phyloP scores from a whole-genome alignment of 2,888 invertebrate species.

The Monochamus alternatus region DNA sequence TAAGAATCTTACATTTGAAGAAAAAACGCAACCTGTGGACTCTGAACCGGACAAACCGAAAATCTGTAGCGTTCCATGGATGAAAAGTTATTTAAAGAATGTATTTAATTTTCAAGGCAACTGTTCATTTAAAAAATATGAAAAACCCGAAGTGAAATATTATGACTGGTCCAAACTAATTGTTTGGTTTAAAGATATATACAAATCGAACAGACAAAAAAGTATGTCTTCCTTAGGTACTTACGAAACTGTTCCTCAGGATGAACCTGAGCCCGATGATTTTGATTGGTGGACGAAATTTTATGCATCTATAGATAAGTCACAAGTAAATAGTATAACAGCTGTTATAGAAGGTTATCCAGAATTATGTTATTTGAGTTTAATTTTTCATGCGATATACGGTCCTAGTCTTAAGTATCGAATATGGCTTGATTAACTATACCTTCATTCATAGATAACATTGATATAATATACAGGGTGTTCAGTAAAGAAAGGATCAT shows the following conservation, averaged over 20 bases:
- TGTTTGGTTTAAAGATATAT: background rate
- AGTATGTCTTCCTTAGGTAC: constrained; percentile 25
- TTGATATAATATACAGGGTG: too few species aligned
- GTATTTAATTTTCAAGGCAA: background rate
- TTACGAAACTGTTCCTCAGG: constrained; percentile 44
- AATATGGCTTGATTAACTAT: too few species aligned
- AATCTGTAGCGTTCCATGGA: background rate
- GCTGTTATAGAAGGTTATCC: too few species aligned
- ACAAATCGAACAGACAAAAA: background rate
- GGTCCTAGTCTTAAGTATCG: too few species aligned
- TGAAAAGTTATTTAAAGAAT: background rate
- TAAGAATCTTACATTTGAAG: background rate
- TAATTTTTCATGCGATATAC: too few species aligned
- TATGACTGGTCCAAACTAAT: background rate
- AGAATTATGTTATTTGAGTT: too few species aligned
- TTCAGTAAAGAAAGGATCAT: too few species aligned
- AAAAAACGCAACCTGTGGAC: background rate
- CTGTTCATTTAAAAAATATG: background rate
- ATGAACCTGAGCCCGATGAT: constrained; percentile 65
- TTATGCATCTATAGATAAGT: constrained; percentile 67
- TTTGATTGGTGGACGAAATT: constrained; percentile 76
- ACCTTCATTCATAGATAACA: too few species aligned
- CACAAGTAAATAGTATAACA: background rate
- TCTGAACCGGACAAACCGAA: background rate
- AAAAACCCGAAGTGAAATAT: background rate